Percentiles rank a stretch among this genome's conserved stretches.
Evolutionary conservation across 1,140 invertebrate species (phyloP).

Genomic region (Batillaria attramentaria): DNA sequence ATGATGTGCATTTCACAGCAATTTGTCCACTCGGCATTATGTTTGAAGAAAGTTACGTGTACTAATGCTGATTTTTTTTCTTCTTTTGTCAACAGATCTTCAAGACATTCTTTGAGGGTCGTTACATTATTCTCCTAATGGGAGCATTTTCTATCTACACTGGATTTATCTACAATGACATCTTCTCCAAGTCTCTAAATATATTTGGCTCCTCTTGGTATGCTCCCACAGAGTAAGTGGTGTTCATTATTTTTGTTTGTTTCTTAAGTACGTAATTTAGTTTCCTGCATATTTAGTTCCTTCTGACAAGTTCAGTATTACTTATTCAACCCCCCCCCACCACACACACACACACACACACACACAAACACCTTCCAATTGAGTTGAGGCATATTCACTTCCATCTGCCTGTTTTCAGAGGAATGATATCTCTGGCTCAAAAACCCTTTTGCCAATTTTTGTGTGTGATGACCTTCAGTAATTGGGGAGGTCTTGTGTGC

Average conservation of each 20-base stretch:
- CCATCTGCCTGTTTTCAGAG: no score
- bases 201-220: slow-evolving; percentile 92
- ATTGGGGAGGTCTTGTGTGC: no score
- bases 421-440: no score
- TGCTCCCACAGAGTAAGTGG: slow-evolving; percentile 26
- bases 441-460: no score
- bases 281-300: neutral
- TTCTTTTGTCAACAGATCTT: slow-evolving; percentile 81
- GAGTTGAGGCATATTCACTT: no score
- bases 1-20: no score
- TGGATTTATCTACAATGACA: slow-evolving; percentile 97
- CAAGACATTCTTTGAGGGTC: slow-evolving; percentile 97
- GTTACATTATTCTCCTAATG: slow-evolving; percentile 98
- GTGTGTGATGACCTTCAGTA: no score
- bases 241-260: neutral
- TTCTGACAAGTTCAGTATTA: neutral
- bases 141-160: slow-evolving; percentile 98
- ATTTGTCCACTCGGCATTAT: no score
- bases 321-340: no score
- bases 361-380: no score
- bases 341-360: no score
- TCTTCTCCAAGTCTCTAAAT: slow-evolving; percentile 97
- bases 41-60: no score
- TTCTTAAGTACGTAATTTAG: neutral
- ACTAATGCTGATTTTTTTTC: neutral